Evolutionary conservation across 2,113 vertebrate genomes (phyloP), one percentile per base, ranked within the genome.

Genomic region (Tonatia bakeri): DNA sequence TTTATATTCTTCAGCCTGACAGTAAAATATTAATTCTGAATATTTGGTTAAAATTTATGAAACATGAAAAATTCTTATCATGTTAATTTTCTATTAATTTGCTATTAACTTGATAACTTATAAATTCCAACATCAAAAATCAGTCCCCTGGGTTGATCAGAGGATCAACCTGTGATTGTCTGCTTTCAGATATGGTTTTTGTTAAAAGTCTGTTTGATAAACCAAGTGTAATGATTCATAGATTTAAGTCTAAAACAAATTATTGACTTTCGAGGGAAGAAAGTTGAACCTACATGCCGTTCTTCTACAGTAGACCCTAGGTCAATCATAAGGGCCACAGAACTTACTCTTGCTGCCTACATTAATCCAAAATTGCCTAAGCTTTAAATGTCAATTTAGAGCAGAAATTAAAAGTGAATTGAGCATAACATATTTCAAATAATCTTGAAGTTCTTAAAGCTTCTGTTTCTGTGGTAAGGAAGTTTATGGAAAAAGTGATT

Each of bases 141-240:
- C 10, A 40, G n/a, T 56, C 26, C 40, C 26, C 52, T 65, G 20
- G 28, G 31, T 79, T 95, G 45, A 73, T 89, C 10, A 50, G n/a
- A 79, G n/a, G 5, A 43, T 40, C 16, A 75, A 0, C 17, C 83
- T 45, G 19, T 61, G 38, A 36, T 11, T 80, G 38, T 87, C 40
- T 36, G 4, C 43, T 88, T 91, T 77, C 26, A 84, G 28, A 72
- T 94, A 59, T 13, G 28, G 79, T 73, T 90, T 96, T 92, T 73
- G 33, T 72, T 40, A 73, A 73, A 94, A 43, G 80, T 83, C 8
- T 91, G 31, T 89, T 85, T 89, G 83, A 73, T 81, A 70, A 94
- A 28, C 17, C 36, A 80, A 17, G 59, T 80, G 6, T 59, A 64
- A 33, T 83, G 72, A 87, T 88, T 93, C 20, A 87, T 79, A 85